These are phyloP conservation scores for Hyppa rectilinea DNA, from an alignment of 2,888 invertebrate genomes.

Conservation along the genomic window DNA sequence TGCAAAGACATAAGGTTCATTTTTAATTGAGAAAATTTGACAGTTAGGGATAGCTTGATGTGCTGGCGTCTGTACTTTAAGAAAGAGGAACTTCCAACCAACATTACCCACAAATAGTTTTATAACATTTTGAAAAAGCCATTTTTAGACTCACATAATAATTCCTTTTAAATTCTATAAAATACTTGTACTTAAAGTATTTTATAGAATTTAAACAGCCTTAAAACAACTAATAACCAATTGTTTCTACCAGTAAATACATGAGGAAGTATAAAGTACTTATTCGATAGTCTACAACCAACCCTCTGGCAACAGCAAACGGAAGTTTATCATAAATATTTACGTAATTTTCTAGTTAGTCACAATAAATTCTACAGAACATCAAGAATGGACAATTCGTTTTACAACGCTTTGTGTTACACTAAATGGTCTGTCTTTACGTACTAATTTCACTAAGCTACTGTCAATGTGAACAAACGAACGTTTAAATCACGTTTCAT, in stretches of 20 bases:
- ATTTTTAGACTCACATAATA: not conserved
- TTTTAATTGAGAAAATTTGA: too few relatives aligned
- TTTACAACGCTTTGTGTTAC: constrained; percentile 42
- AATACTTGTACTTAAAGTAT: not conserved
- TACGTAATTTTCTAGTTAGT: constrained; percentile 2
- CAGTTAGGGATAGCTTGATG: too few relatives aligned
- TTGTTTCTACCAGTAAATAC: constrained; percentile 28
- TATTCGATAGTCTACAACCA: constrained; percentile 4
- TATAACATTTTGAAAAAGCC: not conserved
- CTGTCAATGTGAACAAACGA: not conserved
- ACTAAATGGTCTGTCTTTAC: not conserved
- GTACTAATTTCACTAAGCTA: not conserved
- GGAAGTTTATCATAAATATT: constrained; percentile 31
- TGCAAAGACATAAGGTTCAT: too few relatives aligned
- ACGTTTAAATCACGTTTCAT: not conserved
- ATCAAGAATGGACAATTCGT: constrained; percentile 24
- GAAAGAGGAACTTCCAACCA: not conserved
- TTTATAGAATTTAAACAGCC: constrained; percentile 1
- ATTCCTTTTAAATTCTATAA: too few relatives aligned
- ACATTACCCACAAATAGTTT: not conserved
- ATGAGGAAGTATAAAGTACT: constrained; percentile 12
- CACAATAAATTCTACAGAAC: constrained; percentile 1
- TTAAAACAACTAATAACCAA: constrained; percentile 14
- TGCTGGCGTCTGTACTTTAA: too few relatives aligned
- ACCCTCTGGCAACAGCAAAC: not conserved